These are phyloP conservation scores for Bettongia penicillata DNA, from an alignment of 2,113 vertebrate species.

Conservation along the genomic window DNA sequence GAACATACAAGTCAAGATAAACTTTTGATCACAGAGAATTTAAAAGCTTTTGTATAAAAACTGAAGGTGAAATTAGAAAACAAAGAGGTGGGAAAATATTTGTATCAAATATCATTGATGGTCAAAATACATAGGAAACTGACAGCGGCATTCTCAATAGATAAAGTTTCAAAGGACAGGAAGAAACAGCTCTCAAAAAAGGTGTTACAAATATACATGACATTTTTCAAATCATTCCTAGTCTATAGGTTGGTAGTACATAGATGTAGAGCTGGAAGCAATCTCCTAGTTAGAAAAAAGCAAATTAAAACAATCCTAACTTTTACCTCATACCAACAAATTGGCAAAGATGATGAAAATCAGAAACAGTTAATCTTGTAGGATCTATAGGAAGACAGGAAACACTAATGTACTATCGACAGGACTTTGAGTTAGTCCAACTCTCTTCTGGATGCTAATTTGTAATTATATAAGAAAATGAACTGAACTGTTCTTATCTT, in stretches of 20 bases:
- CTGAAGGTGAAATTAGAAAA: neutral
- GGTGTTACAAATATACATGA: neutral
- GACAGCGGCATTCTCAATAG: neutral
- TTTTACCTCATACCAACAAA: neutral
- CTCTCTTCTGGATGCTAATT: neutral
- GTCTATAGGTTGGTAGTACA: neutral
- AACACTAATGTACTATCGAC: neutral
- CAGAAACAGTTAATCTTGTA: neutral
- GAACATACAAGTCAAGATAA: neutral
- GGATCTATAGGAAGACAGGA: neutral
- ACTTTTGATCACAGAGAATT: neutral
- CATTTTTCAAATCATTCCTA: neutral
- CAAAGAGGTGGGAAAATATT: neutral
- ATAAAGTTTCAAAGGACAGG: neutral
- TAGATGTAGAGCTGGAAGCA: neutral
- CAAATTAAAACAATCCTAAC: neutral
- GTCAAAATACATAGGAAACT: neutral
- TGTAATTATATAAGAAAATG: neutral
- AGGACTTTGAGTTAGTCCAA: neutral
- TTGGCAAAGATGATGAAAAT: neutral
- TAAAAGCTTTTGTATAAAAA: neutral
- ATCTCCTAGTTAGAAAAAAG: neutral
- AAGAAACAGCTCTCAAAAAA: neutral
- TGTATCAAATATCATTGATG: neutral
- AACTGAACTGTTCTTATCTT: neutral